A percentile compares a stretch with the other conserved stretches of the same genome.
Conservation (phyloP, 1,140 invertebrate genomes). For the Drosophila cardini region DNA sequence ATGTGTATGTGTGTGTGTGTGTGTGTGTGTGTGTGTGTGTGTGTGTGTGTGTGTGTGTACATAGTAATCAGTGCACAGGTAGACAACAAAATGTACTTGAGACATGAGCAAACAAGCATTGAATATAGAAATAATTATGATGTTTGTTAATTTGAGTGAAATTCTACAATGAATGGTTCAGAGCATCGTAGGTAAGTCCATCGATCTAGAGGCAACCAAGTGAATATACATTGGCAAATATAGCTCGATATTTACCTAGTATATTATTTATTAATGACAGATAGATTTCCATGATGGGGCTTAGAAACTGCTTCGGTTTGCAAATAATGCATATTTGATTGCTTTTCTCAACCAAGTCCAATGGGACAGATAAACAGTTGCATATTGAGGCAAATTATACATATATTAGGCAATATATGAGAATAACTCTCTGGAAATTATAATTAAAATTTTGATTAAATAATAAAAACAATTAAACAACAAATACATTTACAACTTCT, state of each 20-base stretch:
- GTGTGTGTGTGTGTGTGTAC: background rate
- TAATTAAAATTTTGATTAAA: too few species aligned
- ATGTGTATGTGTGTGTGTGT: too few species aligned
- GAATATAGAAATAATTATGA: slow-evolving; percentile 43
- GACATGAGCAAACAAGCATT: slow-evolving; percentile 47
- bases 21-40: too few species aligned
- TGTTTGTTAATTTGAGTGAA: slow-evolving; percentile 46
- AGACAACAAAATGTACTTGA: slow-evolving; percentile 38
- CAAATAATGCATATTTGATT: slow-evolving; percentile 41
- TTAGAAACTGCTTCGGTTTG: slow-evolving; percentile 5
- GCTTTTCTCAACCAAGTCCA: slow-evolving; percentile 12
- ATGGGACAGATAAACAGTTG: background rate
- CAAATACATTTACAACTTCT: too few species aligned
- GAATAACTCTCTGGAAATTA: too few species aligned
- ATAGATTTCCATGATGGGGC: slow-evolving; percentile 16
- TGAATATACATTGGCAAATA: slow-evolving; percentile 7
- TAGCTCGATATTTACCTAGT: slow-evolving; percentile 32
- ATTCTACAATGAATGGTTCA: slow-evolving; percentile 9
- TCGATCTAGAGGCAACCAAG: slow-evolving; percentile 22
- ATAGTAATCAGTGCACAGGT: slow-evolving; percentile 19
- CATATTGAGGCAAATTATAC: slow-evolving; percentile 34
- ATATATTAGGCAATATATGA: too few species aligned
- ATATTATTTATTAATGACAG: slow-evolving; percentile 52
- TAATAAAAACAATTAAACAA: too few species aligned
- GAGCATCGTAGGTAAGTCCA: slow-evolving; percentile 5